Evolutionary conservation across 2,797 vertebrate genomes (phyloP).

Genomic region (Babyrousa celebensis): DNA sequence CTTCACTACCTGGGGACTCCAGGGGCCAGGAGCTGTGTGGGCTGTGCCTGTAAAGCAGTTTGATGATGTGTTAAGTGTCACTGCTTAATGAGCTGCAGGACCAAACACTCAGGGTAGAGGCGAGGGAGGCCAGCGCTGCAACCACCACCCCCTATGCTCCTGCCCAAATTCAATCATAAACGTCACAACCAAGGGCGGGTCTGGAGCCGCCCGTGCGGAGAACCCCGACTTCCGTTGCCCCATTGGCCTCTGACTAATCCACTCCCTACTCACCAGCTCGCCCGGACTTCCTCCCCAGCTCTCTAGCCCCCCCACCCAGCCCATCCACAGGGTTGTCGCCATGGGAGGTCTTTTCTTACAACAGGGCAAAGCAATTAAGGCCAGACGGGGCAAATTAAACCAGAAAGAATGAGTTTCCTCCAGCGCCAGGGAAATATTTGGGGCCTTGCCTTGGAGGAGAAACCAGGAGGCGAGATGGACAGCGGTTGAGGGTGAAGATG

Average conservation of each 20-base stretch:
- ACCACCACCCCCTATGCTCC: conserved; percentile 70
- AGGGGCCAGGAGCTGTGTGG: conserved; percentile 79
- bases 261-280: conserved; percentile 33
- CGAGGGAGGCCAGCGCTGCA: background rate
- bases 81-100: conserved; percentile 81
- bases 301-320: background rate
- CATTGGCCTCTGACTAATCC: conserved; percentile 68
- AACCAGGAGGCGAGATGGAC: background rate
- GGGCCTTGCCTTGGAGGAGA: conserved; percentile 13
- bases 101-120: conserved; percentile 76
- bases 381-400: conserved; percentile 89
- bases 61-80: conserved; percentile 84
- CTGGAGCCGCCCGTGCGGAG: background rate
- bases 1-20: conserved; percentile 72
- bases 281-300: conserved; percentile 48
- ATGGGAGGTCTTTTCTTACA: conserved; percentile 87
- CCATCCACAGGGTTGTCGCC: background rate
- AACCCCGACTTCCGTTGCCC: conserved; percentile 51
- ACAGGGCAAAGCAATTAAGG: conserved; percentile 85
- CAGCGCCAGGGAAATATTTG: conserved; percentile 66
- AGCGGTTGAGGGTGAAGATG: background rate
- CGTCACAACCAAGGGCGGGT: conserved; percentile 88
- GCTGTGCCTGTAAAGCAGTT: conserved; percentile 76
- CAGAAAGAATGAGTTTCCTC: conserved; percentile 85
- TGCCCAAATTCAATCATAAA: conserved; percentile 87